Percentiles rank a stretch among this genome's conserved stretches.
Evolutionary conservation across 2,113 vertebrate species (phyloP).

Genomic region (Chionis minor): DNA sequence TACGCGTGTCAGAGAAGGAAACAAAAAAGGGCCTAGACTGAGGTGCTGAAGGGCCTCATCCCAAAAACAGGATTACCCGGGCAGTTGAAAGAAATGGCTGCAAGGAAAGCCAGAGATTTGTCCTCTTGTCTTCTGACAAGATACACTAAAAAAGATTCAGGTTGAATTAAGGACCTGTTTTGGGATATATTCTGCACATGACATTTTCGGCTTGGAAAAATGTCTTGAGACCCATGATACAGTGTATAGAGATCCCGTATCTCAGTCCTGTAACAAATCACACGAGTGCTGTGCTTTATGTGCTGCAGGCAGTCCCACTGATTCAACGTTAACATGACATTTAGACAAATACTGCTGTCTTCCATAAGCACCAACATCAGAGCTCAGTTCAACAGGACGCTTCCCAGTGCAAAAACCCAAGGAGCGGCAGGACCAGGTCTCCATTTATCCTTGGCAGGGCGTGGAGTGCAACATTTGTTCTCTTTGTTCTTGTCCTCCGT

Average conservation of each 20-base stretch:
- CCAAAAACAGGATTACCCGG: neutral
- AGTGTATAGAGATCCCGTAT: neutral
- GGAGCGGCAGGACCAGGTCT: neutral
- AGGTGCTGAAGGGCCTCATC: neutral
- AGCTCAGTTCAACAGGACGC: neutral
- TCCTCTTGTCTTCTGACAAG: neutral
- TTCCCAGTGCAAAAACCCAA: neutral
- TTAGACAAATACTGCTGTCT: no score
- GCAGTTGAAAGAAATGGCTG: neutral
- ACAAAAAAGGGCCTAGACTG: neutral
- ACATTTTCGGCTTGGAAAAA: neutral
- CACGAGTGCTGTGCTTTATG: neutral
- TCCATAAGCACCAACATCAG: no score
- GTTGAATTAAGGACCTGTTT: neutral
- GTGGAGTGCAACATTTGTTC: neutral
- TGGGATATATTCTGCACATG: neutral
- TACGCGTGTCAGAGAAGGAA: accelerated
- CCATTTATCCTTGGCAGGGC: neutral
- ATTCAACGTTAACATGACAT: neutral
- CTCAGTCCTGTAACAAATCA: neutral
- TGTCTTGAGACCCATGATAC: neutral
- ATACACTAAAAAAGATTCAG: neutral
- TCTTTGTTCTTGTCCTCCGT: neutral
- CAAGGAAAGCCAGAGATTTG: neutral
- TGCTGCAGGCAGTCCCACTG: neutral